A percentile compares a stretch with the other conserved stretches of the same genome.
Conservation (phyloP, 2,113 vertebrate genomes). For the Heliornis fulica region DNA sequence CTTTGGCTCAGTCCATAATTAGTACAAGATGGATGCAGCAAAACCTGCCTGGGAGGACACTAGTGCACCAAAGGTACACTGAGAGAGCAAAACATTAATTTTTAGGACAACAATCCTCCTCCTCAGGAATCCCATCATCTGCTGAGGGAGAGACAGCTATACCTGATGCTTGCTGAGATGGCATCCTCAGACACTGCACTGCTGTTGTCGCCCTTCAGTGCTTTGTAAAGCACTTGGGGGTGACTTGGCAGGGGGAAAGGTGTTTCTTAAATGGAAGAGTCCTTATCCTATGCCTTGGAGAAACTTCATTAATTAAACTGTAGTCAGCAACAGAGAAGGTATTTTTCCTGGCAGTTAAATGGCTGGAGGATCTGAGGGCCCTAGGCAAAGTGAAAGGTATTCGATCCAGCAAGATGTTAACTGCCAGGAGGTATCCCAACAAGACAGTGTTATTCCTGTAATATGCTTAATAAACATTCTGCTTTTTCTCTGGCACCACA, state of each 20-base stretch:
- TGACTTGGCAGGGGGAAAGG: background rate
- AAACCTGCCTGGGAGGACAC: background rate
- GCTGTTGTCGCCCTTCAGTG: background rate
- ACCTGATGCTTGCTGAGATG: background rate
- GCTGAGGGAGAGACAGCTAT: background rate
- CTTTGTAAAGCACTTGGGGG: background rate
- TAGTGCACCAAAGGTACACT: background rate
- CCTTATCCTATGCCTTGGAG: background rate
- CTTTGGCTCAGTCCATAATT: background rate
- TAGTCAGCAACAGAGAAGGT: background rate
- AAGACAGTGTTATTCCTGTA: background rate
- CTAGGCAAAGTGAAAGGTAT: conserved; percentile 12
- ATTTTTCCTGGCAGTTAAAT: conserved; percentile 20
- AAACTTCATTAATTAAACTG: conserved; percentile 27
- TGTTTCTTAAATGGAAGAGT: conserved; percentile 1
- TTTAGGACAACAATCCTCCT: background rate
- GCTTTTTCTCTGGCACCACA: background rate
- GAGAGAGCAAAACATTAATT: background rate
- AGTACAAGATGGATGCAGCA: background rate
- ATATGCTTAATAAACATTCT: background rate
- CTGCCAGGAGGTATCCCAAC: conserved; percentile 34
- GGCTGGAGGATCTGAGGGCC: conserved; percentile 1
- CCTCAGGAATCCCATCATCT: background rate
- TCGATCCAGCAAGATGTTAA: conserved; percentile 16
- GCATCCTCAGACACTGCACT: accelerated